These are phyloP conservation scores for Stenurella melanura DNA, from an alignment of 2,888 invertebrate species.

Conservation along the genomic window DNA sequence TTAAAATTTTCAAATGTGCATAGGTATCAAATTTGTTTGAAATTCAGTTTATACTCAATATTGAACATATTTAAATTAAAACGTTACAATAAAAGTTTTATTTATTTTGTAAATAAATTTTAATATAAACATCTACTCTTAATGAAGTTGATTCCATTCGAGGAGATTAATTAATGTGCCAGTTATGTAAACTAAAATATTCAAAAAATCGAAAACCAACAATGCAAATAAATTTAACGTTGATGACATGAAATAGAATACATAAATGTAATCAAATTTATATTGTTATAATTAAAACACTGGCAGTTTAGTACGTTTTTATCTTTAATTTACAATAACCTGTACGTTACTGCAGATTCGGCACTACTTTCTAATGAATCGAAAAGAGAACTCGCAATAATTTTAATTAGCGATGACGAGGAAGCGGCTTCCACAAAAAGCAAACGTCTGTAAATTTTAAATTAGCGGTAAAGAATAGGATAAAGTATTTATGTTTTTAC, in stretches of 20 bases:
- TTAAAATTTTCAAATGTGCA: background rate
- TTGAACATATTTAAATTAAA: background rate
- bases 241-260: background rate
- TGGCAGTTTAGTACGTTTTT: too few species aligned
- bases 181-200: background rate
- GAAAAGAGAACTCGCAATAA: too few species aligned
- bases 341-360: too few species aligned
- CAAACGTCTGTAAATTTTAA: too few species aligned
- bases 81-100: background rate
- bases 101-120: conserved; percentile 1
- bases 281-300: too few species aligned
- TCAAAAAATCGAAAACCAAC: background rate
- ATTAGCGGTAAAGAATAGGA: too few species aligned
- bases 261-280: background rate
- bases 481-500: too few species aligned
- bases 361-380: too few species aligned
- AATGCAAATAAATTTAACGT: background rate
- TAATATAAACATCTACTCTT: background rate
- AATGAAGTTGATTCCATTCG: conserved; percentile 2
- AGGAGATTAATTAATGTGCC: background rate
- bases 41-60: background rate
- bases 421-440: too few species aligned
- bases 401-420: too few species aligned
- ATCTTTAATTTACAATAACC: too few species aligned
- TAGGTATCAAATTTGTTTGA: background rate